Base-by-base conservation (phyloP, 2,888 invertebrate species). In the Habrosyne pyritoides region DNA sequence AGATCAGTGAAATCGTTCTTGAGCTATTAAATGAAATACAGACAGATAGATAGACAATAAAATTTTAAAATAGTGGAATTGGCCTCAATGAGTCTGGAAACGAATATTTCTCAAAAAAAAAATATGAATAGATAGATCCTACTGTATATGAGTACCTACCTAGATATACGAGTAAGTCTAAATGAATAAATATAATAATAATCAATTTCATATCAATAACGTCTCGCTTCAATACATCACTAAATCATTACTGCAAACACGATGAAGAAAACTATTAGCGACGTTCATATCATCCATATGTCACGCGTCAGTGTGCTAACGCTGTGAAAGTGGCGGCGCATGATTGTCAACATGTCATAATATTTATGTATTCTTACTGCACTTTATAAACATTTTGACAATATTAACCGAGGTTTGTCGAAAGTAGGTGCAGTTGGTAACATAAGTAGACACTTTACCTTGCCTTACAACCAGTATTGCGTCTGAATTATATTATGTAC, bases 201-300 rank as follows among this genome's bases (percentile, higher is more conserved):
- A n/a, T n/a, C n/a, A n/a, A n/a, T n/a, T n/a, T n/a, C n/a, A n/a
- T 42, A 42, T 42, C 18, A 42, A 7, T 18, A 8, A 42, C 18
- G 33, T n/a, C n/a, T n/a, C n/a, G 10, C 42, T 18, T 18, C 14
- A 2, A 8, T 18, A n/a, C 42, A 42, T 42, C 42, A 42, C 2
- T 36, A 36, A 36, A 36, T 36, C 2, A 42, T 42, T 1, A 18
- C n/a, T 8, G 8, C 42, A 18, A 42, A 6, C 36, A 12, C 18
- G 8, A 42, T 18, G 1, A 42, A 42, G 14, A 42, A 14, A 55
- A 60, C 49, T 53, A 53, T 36, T 28, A 47, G 54, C 52, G 28
- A 1, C 28, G 50, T 10, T 5, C 10, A 21, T 10, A 2, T 14
- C 21, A 14, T 4, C 18, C 8, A 28, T 18, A 22, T 28, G 10